Conservation (phyloP, 2,113 vertebrate genomes). For the Alaudala cheleensis region DNA sequence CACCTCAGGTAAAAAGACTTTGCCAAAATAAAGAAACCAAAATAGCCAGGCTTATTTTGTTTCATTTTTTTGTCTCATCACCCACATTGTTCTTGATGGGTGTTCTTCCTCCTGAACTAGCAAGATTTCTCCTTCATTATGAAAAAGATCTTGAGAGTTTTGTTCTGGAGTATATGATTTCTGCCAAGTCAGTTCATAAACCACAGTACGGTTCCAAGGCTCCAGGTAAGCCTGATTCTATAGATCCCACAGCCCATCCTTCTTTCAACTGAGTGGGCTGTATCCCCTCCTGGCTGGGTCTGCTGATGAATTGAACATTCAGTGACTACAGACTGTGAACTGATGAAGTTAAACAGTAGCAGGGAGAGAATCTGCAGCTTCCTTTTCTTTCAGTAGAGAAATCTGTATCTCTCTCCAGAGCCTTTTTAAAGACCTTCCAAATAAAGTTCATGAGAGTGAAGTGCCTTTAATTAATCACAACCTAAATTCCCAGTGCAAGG, state of each 20-base stretch:
- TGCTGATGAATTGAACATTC: background rate
- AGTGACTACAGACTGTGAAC: background rate
- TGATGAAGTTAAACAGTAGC: background rate
- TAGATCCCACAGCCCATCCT: background rate
- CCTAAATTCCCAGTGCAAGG: background rate
- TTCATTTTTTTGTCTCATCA: background rate
- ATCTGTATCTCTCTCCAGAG: slow-evolving; percentile 9
- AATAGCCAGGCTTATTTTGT: background rate
- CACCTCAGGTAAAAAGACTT: background rate
- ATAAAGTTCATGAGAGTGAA: background rate
- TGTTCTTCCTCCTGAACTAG: background rate
- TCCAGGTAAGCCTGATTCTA: background rate
- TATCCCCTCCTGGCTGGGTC: background rate
- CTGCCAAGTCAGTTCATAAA: background rate
- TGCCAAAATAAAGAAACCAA: background rate
- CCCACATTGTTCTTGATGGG: background rate
- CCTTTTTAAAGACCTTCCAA: slow-evolving; percentile 7
- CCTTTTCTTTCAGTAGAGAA: background rate
- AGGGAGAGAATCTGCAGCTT: background rate
- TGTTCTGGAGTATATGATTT: background rate
- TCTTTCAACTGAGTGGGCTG: background rate
- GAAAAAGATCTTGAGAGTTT: background rate
- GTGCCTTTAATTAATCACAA: slow-evolving; percentile 30
- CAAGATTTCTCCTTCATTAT: background rate
- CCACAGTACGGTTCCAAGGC: background rate